Base-by-base conservation (phyloP, 2,113 vertebrate species). In the Dermatemys mawii region DNA sequence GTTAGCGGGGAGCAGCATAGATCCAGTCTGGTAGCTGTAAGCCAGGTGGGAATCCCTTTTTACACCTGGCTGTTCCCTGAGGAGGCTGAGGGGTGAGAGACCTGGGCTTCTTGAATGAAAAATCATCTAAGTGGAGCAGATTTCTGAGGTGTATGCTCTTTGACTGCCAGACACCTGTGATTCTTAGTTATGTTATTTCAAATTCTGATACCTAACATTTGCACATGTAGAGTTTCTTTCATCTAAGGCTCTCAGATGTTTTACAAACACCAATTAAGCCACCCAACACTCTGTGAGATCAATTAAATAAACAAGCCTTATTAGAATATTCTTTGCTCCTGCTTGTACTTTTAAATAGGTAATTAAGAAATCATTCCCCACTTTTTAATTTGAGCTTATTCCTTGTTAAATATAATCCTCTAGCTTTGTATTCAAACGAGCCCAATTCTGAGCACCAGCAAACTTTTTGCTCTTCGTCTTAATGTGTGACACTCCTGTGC, bases 211-310 rank as follows among this genome's bases (percentile, higher is more conserved):
- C 26, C n/a, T 38, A 27, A 13, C 24, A 75, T 24, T 75, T 24
- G 41, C 38, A 44, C 38, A 75, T 44, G 21, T n/a, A 67, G 54
- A 17, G 16, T 4, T 75, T 26, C 19, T 19, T 26, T 44, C 70
- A 27, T 41, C 38, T 75, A 22, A 44, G 22, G 22, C 26, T 24
- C 35, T 27, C n/a, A 85, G 81, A 54, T 32, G 49, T 54, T 87
- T 48, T 78, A 50, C 76, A 78, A 70, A 32, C 4, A 32, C 49
- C 60, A 49, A 73, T 51, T 50, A 83, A 93, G 83, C 49, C 41
- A 1, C 27, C 0, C 60, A 41, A 38, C 0, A 3, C 26, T 70
- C 32, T 2, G 0, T 3, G 57, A 24, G 1, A 54, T 92, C 55
- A n/a, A 0, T 88, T 87, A 27, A 90, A 85, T 2, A 16, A 90